Evolutionary conservation across 2,113 vertebrate species (phyloP), one percentile per base, ranked within the genome.

Genomic region (Eleginops maclovinus): DNA sequence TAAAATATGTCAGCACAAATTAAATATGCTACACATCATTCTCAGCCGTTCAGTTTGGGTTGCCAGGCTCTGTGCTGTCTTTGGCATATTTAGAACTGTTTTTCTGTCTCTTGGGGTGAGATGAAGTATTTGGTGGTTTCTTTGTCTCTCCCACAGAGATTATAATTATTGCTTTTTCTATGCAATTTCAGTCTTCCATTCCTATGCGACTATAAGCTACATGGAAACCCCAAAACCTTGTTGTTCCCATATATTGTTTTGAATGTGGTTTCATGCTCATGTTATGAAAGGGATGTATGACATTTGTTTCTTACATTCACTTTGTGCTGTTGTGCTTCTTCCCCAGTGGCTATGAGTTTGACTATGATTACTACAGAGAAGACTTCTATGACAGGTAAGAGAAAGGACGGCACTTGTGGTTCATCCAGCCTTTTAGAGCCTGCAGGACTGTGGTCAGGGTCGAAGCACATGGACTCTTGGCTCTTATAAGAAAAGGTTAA

Each of bases 381-480:
- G 94, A 96, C 86, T 97, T 97, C 93, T 97, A 96, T 4, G 95
- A 96, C 93, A 97, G 97, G 97, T 98, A 86, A 95, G 94, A 73
- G 3, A 58, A 40, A 6, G 54, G 44, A 40, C 11, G 19, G 11
- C 4, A 9, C 26, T 44, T 16, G 3, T 7, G 15, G 17, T 63
- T 59, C 51, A 1, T 70, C 41, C 41, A 21, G 43, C 21, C 26
- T 36, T n/a, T 43, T 1, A 40, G n/a, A 63, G 16, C 2, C 22
- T 19, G 50, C 43, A 1, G 53, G 10, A 11, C 26, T 40, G 44
- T 0, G 4, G 28, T 26, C 36, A 13, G 16, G 17, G 5, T 46
- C 13, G 14, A 16, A 59, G 53, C 61, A 41, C 12, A 44, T 53
- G 21, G 46, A 59, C 24, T 55, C 2, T 28, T 24, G 49, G 49